These are phyloP conservation scores for Drosophila sturtevanti DNA, from an alignment of 1,140 invertebrate genomes.

Conservation along the genomic window DNA sequence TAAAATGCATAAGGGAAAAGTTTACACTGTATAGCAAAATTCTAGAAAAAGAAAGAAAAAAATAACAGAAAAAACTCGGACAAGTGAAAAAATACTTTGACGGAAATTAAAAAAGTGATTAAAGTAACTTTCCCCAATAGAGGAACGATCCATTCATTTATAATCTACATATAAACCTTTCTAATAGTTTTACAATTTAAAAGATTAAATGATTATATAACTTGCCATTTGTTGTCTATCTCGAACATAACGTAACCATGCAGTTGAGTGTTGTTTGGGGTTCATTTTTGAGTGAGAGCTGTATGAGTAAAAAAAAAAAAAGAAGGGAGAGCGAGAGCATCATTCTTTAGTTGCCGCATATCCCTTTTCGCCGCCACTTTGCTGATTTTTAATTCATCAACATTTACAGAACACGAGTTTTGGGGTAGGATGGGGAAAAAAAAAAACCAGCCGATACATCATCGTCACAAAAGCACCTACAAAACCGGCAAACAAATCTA, in stretches of 20 bases:
- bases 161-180: no score
- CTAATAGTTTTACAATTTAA: no score
- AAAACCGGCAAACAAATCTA: neutral
- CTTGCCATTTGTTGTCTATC: no score
- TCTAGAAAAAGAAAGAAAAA: neutral
- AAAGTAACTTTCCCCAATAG: no score
- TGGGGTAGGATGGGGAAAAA: constrained; percentile 3
- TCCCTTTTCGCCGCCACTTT: constrained; percentile 34
- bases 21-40: neutral
- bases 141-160: no score
- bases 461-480: constrained; percentile 61
- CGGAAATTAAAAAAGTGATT: neutral
- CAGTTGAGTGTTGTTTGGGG: neutral
- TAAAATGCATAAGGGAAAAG: constrained; percentile 8
- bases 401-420: constrained; percentile 40
- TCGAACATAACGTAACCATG: neutral
- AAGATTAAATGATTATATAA: no score
- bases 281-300: neutral
- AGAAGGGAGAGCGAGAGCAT: neutral
- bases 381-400: constrained; percentile 73
- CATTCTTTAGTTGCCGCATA: neutral
- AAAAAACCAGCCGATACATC: constrained; percentile 59
- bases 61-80: neutral
- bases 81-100: neutral
- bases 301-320: neutral